Conservation (phyloP, 2,888 invertebrate species). For the Harpalus rufipes region DNA sequence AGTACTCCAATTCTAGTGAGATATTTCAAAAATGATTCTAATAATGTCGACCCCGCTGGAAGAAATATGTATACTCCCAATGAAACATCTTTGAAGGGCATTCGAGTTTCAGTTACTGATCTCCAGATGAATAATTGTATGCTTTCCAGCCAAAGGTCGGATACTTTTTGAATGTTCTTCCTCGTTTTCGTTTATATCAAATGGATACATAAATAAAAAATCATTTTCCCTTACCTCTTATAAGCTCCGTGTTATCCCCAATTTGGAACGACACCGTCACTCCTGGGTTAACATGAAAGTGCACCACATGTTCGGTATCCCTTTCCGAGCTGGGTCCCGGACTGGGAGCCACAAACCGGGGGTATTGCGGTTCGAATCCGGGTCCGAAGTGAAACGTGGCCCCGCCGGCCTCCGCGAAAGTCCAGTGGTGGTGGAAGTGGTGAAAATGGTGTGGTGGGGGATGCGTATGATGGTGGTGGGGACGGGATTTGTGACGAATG, state of each 20-base stretch:
- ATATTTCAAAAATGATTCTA: too few species aligned
- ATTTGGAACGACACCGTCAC: constrained; percentile 87
- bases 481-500: constrained; percentile 72
- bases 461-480: constrained; percentile 78
- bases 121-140: too few species aligned
- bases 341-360: constrained; percentile 70
- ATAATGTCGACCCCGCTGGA: too few species aligned
- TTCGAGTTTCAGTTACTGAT: too few species aligned
- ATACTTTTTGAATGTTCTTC: too few species aligned
- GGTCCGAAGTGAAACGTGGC: constrained; percentile 82
- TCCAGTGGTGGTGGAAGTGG: constrained; percentile 76
- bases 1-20: too few species aligned
- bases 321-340: constrained; percentile 70
- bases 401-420: constrained; percentile 77
- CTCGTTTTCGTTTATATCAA: too few species aligned
- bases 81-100: too few species aligned
- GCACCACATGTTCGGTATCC: constrained; percentile 82
- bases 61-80: too few species aligned
- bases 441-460: constrained; percentile 76
- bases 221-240: constrained; percentile 83
- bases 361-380: constrained; percentile 79
- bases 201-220: neutral
- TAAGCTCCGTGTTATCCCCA: constrained; percentile 86
- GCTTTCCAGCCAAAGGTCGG: too few species aligned
- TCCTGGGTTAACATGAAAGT: constrained; percentile 88